Conservation (phyloP, 2,888 invertebrate species). For the Barypeithes pellucidus region DNA sequence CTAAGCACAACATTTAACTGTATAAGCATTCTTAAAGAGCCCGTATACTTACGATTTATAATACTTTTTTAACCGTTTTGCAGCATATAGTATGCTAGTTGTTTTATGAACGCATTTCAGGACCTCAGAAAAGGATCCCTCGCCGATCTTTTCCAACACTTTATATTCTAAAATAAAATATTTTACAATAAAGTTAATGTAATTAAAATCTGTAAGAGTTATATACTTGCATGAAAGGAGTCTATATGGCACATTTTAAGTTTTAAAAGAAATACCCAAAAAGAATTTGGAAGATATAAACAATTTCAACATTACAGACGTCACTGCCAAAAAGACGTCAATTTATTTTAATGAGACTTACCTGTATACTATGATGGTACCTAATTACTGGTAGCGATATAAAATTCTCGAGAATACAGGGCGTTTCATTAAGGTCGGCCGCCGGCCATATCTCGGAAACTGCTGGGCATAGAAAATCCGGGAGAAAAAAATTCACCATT, state of each 20-base stretch:
- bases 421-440: no score
- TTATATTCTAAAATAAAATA: slow-evolving; percentile 73
- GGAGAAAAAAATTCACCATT: no score
- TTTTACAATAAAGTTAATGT: slow-evolving; percentile 1
- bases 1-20: no score
- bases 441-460: no score
- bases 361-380: neutral
- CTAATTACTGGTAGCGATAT: neutral
- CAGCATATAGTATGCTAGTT: slow-evolving; percentile 75
- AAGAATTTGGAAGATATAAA: slow-evolving; percentile 18
- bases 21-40: no score
- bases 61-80: slow-evolving; percentile 77
- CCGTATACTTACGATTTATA: slow-evolving; percentile 74
- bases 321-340: slow-evolving; percentile 32
- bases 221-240: slow-evolving; percentile 38
- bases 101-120: slow-evolving; percentile 76
- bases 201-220: neutral
- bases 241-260: slow-evolving; percentile 23
- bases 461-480: no score
- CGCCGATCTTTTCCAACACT: slow-evolving; percentile 78
- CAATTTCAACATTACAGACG: slow-evolving; percentile 18
- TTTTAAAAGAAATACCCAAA: neutral
- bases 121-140: slow-evolving; percentile 81
- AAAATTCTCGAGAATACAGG: no score
- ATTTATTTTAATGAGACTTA: neutral